phyloP scores from a whole-genome alignment of 2,797 vertebrate species.

The Hippopotamyrus pictus region DNA sequence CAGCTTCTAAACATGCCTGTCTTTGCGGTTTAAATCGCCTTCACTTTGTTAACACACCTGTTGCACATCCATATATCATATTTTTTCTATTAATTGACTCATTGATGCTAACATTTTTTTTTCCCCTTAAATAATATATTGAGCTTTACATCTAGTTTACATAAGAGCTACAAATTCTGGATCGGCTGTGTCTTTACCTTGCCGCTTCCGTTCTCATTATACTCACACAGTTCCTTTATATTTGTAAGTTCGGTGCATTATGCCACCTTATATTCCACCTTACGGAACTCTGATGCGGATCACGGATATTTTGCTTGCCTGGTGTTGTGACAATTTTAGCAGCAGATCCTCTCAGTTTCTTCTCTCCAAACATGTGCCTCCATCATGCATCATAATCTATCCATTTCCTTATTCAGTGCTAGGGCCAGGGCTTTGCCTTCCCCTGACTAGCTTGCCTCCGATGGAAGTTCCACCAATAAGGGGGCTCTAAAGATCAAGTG shows the following conservation, averaged over 20 bases:
- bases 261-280: not conserved
- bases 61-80: not conserved
- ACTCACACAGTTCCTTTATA: not conserved
- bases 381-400: conserved; percentile 50
- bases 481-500: conserved; percentile 65
- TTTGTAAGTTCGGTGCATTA: not conserved
- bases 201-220: not conserved
- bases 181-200: not conserved
- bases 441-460: conserved; percentile 34
- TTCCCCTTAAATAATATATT: not conserved
- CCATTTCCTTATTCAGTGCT: conserved; percentile 74
- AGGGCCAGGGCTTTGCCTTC: conserved; percentile 58
- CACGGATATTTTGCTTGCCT: conserved; percentile 56
- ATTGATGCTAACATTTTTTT: not conserved
- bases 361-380: conserved; percentile 63
- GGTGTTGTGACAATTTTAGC: conserved; percentile 76
- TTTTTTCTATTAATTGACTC: not conserved
- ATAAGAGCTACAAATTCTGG: not conserved
- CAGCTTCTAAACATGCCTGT: not conserved
- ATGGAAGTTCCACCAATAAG: conserved; percentile 65
- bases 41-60: not conserved
- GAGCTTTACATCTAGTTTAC: not conserved
- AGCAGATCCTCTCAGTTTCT: conserved; percentile 49
- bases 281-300: conserved; percentile 20
- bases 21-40: not conserved